A percentile compares a stretch with the other conserved stretches of the same genome.
phyloP scores from a whole-genome alignment of 2,888 invertebrate species.

The Cantharis flavilabris region DNA sequence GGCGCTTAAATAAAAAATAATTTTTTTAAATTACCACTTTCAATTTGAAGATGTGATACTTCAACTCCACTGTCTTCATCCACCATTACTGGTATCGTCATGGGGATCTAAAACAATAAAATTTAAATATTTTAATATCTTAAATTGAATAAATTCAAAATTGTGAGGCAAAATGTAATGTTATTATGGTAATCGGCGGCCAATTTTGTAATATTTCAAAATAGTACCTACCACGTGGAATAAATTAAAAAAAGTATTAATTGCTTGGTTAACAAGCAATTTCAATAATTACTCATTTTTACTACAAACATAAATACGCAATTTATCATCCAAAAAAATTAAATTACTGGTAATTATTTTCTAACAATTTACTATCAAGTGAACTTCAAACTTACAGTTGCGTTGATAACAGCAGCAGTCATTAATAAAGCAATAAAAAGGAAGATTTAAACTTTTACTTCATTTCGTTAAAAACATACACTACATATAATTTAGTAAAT shows the following conservation, averaged over 20 bases:
- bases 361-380: not conserved
- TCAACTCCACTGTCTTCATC: constrained; percentile 51
- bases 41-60: constrained; percentile 46
- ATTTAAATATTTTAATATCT: not conserved
- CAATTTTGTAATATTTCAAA: not conserved
- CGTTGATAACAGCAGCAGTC: constrained; percentile 23
- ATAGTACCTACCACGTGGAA: not conserved
- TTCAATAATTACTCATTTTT: not conserved
- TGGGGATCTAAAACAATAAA: constrained; percentile 32
- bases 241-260: not conserved
- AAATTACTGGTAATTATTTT: not conserved
- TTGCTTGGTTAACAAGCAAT: not conserved
- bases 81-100: constrained; percentile 47
- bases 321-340: not conserved
- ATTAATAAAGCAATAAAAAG: constrained; percentile 14
- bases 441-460: not conserved
- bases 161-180: not conserved
- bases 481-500: not conserved
- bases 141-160: not conserved
- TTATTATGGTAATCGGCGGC: not conserved
- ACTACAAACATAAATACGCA: not conserved
- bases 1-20: not conserved
- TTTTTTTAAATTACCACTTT: constrained; percentile 45
- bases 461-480: not conserved
- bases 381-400: constrained; percentile 18